Conservation (phyloP, 2,888 invertebrate species). For the Bellardia pandia region DNA sequence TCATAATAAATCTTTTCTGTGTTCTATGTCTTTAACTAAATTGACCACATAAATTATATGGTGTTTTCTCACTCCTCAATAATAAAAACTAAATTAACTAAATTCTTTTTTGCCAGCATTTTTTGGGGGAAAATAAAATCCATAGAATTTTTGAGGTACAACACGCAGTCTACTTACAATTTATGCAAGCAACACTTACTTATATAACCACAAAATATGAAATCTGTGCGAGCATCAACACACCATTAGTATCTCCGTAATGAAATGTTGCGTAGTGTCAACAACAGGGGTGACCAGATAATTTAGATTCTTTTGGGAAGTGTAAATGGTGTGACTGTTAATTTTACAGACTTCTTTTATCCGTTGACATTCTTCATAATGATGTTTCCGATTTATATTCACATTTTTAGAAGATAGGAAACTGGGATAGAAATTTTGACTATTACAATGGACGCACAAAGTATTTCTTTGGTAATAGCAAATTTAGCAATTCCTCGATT, state of each 20-base stretch:
- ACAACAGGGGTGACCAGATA: neutral
- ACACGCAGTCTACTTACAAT: neutral
- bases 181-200: constrained; percentile 21
- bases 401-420: too few relatives aligned
- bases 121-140: constrained; percentile 7
- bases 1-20: constrained; percentile 46
- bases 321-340: too few relatives aligned
- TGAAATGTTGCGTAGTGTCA: neutral
- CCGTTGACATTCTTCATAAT: too few relatives aligned
- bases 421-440: too few relatives aligned
- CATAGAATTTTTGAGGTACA: neutral
- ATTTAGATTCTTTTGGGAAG: too few relatives aligned
- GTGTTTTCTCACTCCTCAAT: constrained; percentile 17
- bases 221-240: neutral
- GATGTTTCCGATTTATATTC: too few relatives aligned
- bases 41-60: constrained; percentile 76
- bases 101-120: constrained; percentile 7
- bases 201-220: neutral
- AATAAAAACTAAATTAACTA: constrained; percentile 51
- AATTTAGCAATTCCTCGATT: too few relatives aligned
- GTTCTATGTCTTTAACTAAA: constrained; percentile 73
- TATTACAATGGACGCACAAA: too few relatives aligned
- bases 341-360: too few relatives aligned
- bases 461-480: too few relatives aligned
- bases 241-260: too few relatives aligned